Percentiles rank a stretch among this genome's conserved stretches.
These are phyloP conservation scores for Cuniculus paca DNA, from an alignment of 2,797 vertebrate species.

Conservation along the genomic window DNA sequence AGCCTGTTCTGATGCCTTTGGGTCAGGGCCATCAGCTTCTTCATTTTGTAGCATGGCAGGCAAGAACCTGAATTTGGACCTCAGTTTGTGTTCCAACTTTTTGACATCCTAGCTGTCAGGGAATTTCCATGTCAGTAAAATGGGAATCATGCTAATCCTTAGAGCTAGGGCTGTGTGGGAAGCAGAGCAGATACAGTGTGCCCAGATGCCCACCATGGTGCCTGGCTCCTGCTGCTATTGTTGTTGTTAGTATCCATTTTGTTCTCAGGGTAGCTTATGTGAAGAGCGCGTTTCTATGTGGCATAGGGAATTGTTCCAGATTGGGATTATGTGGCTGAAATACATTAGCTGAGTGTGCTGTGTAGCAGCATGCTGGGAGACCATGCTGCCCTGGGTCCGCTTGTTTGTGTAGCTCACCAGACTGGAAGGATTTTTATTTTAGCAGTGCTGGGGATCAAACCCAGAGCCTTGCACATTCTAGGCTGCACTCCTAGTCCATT, in stretches of 20 bases:
- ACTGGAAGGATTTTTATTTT: not conserved
- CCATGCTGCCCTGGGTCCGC: not conserved
- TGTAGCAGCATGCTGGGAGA: not conserved
- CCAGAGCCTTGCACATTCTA: too few relatives aligned
- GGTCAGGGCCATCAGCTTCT: rapidly evolving
- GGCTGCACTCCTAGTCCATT: not conserved
- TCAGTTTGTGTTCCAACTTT: not conserved
- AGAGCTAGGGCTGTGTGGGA: not conserved
- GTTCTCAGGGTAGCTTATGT: not conserved
- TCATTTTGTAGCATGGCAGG: rapidly evolving
- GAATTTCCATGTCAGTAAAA: rapidly evolving
- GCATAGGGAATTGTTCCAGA: not conserved
- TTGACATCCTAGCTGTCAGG: rapidly evolving
- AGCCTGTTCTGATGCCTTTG: not conserved
- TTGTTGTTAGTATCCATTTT: rapidly evolving
- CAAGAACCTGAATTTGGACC: not conserved
- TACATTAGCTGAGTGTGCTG: not conserved
- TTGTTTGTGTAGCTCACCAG: rapidly evolving
- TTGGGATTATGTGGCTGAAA: not conserved
- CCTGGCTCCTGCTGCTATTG: not conserved
- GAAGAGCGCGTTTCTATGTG: rapidly evolving
- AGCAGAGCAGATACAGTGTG: not conserved
- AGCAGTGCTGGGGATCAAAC: not conserved
- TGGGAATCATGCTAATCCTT: not conserved
- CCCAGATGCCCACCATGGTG: too few relatives aligned